Base-by-base conservation (phyloP, 2,113 vertebrate species). In the Microtus ochrogaster region DNA sequence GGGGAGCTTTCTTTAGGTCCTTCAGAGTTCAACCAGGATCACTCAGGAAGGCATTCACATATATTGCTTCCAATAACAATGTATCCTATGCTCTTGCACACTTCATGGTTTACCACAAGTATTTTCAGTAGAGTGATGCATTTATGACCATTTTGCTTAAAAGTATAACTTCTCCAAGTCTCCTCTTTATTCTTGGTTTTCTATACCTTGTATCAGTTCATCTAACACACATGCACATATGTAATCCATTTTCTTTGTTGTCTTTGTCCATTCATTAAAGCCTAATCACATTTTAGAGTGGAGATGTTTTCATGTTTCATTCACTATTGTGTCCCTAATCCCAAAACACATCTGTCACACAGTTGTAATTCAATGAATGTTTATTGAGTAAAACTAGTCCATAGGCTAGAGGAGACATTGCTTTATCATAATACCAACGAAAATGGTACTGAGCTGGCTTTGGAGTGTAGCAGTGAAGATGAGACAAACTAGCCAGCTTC, bases 131-230 rank as follows among this genome's bases (percentile, higher is more conserved):
- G 33, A 89, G 10, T 9, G 30, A 74, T 58, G 2, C 28, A 33
- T 39, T 95, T 92, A 63, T 72, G 12, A 83, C 3, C 12, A 89
- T 41, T 93, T 95, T 68, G n/a, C 39, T 95, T 89, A 68, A 93
- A 77, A 79, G 28, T 70, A 70, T 28, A 63, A 44, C 7, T 89
- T 63, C 81, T 33, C 33, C 30, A 82, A 65, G 26, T 10, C 4
- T 41, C 61, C 9, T 85, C 30, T 70, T 76, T 61, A 9, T 58
- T 17, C 52, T 44, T 78, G 78, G 76, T 90, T 83, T 73, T 94
- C 63, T 47, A n/a, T 19, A 41, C 3, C 1, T 68, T n/a, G 81
- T 63, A 61, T 24, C 30, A 66, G 26, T 21, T 66, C 39, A 66
- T 92, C 22, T 86, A 81, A 14, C 16, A 44, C 78, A 65, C 33